Conservation (phyloP, 2,113 vertebrate genomes). For the Hippolais icterina region DNA sequence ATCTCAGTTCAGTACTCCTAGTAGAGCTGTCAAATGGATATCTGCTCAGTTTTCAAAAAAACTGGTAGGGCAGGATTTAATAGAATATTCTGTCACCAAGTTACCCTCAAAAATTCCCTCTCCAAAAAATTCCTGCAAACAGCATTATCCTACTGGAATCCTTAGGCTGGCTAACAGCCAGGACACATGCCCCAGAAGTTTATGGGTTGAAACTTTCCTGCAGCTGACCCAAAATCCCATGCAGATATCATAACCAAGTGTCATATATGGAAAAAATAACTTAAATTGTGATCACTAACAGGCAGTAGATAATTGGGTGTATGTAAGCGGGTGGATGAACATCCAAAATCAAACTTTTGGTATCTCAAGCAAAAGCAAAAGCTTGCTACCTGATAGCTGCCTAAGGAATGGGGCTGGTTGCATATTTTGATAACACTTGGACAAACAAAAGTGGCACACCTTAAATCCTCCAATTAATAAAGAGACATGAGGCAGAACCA, state of each 20-base stretch:
- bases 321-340: neutral
- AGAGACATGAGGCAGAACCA: neutral
- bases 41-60: neutral
- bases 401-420: neutral
- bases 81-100: neutral
- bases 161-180: neutral
- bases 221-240: neutral
- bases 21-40: neutral
- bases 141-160: neutral
- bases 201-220: neutral
- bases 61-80: neutral
- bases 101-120: neutral
- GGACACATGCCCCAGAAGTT: neutral
- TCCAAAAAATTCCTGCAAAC: neutral
- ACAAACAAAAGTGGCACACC: neutral
- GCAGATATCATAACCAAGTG: neutral
- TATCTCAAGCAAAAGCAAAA: neutral
- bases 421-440: neutral
- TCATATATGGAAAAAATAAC: neutral
- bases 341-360: neutral
- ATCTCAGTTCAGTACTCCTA: neutral
- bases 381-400: neutral
- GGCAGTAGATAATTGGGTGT: neutral
- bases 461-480: neutral
- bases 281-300: neutral